Conservation (phyloP, 2,888 invertebrate genomes). For the Germaria angustata region DNA sequence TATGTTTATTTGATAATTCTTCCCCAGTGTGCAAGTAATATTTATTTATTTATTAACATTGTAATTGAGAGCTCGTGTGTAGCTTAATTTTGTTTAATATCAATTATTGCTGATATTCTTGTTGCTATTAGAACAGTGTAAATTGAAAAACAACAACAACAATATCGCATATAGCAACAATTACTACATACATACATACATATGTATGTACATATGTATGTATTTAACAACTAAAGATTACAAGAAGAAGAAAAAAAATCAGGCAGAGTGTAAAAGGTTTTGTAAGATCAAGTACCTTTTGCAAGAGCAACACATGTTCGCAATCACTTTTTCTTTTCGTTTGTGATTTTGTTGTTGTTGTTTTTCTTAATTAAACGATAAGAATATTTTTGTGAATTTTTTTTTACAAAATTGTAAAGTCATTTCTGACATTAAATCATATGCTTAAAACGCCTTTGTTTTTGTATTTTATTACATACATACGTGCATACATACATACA, state of each 20-base stretch:
- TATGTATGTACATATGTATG: too few relatives aligned
- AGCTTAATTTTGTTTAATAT: conserved; percentile 3
- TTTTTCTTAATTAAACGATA: conserved; percentile 51
- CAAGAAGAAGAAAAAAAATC: background rate
- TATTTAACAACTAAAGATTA: background rate
- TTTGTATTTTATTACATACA: background rate
- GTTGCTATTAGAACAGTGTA: background rate
- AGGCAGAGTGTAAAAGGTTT: background rate
- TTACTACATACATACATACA: too few relatives aligned
- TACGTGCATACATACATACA: too few relatives aligned
- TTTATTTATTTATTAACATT: background rate
- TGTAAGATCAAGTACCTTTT: background rate
- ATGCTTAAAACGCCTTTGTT: background rate
- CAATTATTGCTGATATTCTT: background rate
- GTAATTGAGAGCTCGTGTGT: conserved; percentile 18
- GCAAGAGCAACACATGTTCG: background rate
- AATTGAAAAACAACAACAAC: background rate
- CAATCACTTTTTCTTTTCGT: background rate
- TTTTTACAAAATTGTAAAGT: conserved; percentile 53
- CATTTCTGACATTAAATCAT: conserved; percentile 16
- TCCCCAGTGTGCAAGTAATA: background rate
- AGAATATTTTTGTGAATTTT: conserved; percentile 18
- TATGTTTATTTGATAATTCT: too few relatives aligned
- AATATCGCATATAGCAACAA: background rate
- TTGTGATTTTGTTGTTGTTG: background rate